Base-by-base conservation (phyloP, 2,888 invertebrate species). In the Orthosia gracilis region DNA sequence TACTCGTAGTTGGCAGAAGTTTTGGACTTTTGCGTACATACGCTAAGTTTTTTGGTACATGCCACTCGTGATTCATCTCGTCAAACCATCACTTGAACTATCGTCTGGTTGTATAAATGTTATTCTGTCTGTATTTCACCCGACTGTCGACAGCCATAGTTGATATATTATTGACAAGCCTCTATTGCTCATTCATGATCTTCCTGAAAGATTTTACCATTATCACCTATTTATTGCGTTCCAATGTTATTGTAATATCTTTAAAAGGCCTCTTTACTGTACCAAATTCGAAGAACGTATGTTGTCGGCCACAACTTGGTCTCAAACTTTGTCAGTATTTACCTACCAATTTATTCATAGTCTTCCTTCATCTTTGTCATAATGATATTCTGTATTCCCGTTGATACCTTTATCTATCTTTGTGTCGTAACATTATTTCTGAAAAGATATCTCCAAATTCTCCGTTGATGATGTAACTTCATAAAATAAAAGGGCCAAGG, bases 401-500 rank as follows among this genome's bases (percentile, higher is more conserved):
- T 45, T 54, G 17, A 4, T 21, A 17, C 9, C 1, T 2, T 11
- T 12, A 3, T 40, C 12, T 40, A 40, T 9, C 9, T 54, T 21
- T 15, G 15, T 1, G 4, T 4, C 0, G 9, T 4, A 45, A 55
- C 9, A 52, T 18, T 15, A 66, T 49, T 40, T 57, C 55, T 49
- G 58, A n/a, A 50, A 71, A 71, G 12, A 50, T 23, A 13, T 55
- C 1, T 23, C 5, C 18, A 47, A 13, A 52, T 23, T 65, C 50
- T 21, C 40, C 12, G 21, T 55, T n/a, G 45, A 50, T 76, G 69
- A 66, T 31, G 66, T 66, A 62, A 79, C 23, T n/a, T 0, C 4
- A 21, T 57, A 4, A 23, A 13, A 13, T 18, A 69, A 67, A 66
- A 59, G 47, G 73, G 73, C 73, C 82, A 78, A 78, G 78, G 78